phyloP scores from a whole-genome alignment of 2,797 vertebrate species.

The Loris lydekkerianus region DNA sequence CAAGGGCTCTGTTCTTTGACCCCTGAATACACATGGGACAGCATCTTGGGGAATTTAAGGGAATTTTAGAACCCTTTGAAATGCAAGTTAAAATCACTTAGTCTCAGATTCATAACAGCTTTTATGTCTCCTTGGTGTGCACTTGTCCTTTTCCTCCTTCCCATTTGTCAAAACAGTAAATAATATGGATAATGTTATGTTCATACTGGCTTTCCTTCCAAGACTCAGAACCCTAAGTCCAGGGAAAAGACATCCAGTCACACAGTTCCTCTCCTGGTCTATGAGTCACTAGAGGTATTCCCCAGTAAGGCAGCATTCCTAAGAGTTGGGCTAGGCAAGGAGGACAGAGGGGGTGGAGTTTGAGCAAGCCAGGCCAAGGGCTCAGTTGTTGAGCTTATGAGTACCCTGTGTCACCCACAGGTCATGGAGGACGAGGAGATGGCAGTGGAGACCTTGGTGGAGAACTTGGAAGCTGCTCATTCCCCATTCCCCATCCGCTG shows the following conservation, averaged over 20 bases:
- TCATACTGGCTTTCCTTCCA: not conserved
- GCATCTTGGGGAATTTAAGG: not conserved
- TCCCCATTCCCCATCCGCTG: constrained; percentile 71
- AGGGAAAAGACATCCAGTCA: constrained; percentile 34
- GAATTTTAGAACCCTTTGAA: not conserved
- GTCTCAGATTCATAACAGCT: not conserved
- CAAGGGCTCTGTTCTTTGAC: not conserved
- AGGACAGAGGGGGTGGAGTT: constrained; percentile 73
- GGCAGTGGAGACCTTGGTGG: constrained; percentile 76
- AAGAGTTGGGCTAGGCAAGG: not conserved
- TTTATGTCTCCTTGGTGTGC: constrained; percentile 6
- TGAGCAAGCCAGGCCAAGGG: constrained; percentile 56
- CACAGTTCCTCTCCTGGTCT: constrained; percentile 8
- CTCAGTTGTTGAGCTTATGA: constrained; percentile 71
- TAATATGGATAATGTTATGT: not conserved
- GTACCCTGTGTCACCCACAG: constrained; percentile 76
- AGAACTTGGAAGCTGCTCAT: constrained; percentile 64
- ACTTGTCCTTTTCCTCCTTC: constrained; percentile 9
- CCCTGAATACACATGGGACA: not conserved
- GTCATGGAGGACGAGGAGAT: constrained; percentile 82
- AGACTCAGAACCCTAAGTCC: constrained; percentile 45
- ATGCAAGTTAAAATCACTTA: constrained; percentile 35
- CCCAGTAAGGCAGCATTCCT: constrained; percentile 68
- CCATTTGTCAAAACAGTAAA: constrained; percentile 32
- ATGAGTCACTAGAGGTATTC: constrained; percentile 73